Evolutionary conservation across 2,113 vertebrate species (phyloP), one percentile per base, ranked within the genome.

Genomic region (Bujurquina vittata): DNA sequence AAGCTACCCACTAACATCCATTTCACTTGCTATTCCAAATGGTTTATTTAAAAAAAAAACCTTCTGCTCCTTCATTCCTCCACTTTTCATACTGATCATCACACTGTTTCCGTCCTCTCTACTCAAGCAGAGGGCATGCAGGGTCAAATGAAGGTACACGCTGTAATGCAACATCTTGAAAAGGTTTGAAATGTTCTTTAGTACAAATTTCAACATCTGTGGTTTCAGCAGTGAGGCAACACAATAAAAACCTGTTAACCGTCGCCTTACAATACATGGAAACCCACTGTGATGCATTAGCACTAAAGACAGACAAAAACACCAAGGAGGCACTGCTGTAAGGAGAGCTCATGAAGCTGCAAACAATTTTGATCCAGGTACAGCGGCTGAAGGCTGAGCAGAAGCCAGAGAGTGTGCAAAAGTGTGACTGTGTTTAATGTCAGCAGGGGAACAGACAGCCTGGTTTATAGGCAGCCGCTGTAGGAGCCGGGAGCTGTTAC

Each of bases 41-140:
- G 23, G 0, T 0, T 67, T 14, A 17, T 40, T 40, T 43, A 40
- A 33, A 33, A 33, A 6, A 33, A 26, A 23, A 40, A 46, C 33
- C 33, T 33, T 33, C 33, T 17, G 46, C 23, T 29, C 10, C 43
- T 69, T 8, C 65, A 4, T 0, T 0, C 17, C 23, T 12, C 0
- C 23, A 52, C 1, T 0, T n/a, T 31, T 72, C 29, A 31, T 18
- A 52, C 43, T 15, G 35, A 31, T 29, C 17, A 40, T 46, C 57
- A n/a, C 33, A 11, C 35, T 29, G 52, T 75, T 75, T 58, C 65
- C 31, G 43, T 20, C 26, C 43, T 69, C 23, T 49, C 43, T 15
- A 12, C 26, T 14, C 46, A 72, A 11, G 11, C 17, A 26, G 67
- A 76, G 20, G 35, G 0, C 37, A 43, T 31, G 37, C 29, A 26